Evolutionary conservation across 2,888 invertebrate genomes (phyloP).

Genomic region (Sarcophaga subvicina): DNA sequence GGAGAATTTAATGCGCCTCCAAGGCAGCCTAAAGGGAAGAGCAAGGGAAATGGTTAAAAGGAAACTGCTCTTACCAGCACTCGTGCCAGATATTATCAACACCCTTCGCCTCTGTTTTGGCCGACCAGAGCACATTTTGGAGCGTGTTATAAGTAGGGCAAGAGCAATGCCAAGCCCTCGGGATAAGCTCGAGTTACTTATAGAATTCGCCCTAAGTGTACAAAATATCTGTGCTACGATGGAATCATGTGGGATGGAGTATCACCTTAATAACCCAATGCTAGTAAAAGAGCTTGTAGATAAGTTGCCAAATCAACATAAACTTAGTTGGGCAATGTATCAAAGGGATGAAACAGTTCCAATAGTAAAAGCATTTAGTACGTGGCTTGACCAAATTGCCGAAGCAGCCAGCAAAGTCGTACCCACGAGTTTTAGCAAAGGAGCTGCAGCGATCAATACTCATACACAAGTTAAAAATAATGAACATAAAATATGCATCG

Average conservation of each 20-base stretch:
- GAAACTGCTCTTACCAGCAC: constrained; percentile 3
- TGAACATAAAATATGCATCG: not conserved
- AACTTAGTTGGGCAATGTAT: constrained; percentile 42
- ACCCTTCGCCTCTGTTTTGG: constrained; percentile 31
- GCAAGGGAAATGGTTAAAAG: constrained; percentile 15
- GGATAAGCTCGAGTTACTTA: constrained; percentile 15
- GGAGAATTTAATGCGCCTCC: constrained; percentile 27
- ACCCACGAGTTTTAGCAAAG: not conserved
- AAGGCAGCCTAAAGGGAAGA: constrained; percentile 29
- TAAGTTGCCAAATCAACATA: constrained; percentile 24
- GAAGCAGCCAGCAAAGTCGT: constrained; percentile 7
- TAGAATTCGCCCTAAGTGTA: constrained; percentile 24
- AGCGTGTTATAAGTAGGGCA: constrained; percentile 37
- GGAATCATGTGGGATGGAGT: constrained; percentile 8
- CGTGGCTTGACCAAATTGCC: not conserved
- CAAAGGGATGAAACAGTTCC: constrained; percentile 6
- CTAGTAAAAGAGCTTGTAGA: constrained; percentile 10
- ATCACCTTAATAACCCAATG: constrained; percentile 41
- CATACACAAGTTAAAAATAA: constrained; percentile 14
- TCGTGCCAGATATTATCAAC: constrained; percentile 19
- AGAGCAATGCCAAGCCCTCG: constrained; percentile 12
- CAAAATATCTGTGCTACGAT: constrained; percentile 36
- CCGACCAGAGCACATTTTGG: constrained; percentile 32
- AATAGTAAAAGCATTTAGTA: constrained; percentile 28
- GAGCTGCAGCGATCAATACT: not conserved